Conservation (phyloP, 2,797 vertebrate species). For the Valencia hispanica region DNA sequence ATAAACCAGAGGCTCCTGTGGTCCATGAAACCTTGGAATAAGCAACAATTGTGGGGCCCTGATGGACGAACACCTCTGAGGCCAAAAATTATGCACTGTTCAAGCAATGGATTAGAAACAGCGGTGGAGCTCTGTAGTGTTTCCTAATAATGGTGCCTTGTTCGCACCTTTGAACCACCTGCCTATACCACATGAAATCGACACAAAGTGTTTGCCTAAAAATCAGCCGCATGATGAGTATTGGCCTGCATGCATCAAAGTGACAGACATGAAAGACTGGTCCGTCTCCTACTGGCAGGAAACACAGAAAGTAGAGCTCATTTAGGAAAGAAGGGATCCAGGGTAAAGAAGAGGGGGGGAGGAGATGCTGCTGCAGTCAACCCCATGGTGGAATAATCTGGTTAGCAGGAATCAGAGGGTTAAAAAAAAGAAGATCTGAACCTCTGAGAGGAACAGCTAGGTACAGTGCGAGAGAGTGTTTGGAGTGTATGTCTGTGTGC, state of each 20-base stretch:
- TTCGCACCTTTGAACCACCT: constrained; percentile 27
- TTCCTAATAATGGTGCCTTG: neutral
- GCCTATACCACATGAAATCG: constrained; percentile 24
- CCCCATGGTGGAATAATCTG: constrained; percentile 71
- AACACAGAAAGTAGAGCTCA: constrained; percentile 61
- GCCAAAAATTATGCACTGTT: constrained; percentile 6
- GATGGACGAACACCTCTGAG: neutral
- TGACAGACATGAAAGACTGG: constrained; percentile 54
- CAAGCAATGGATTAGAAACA: constrained; percentile 52
- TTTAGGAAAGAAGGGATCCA: constrained; percentile 78
- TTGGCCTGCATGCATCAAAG: constrained; percentile 37
- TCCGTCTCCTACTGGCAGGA: constrained; percentile 53
- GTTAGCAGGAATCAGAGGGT: constrained; percentile 43
- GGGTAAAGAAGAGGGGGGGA: constrained; percentile 51
- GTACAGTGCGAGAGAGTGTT: constrained; percentile 2
- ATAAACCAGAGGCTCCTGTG: constrained; percentile 43
- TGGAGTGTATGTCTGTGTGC: neutral
- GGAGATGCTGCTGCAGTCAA: constrained; percentile 77
- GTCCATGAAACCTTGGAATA: constrained; percentile 24
- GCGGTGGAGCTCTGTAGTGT: constrained; percentile 10
- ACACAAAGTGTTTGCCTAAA: constrained; percentile 19
- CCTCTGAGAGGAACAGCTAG: constrained; percentile 31
- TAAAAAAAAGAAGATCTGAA: constrained; percentile 37
- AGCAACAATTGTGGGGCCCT: neutral
- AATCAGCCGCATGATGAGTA: constrained; percentile 35